Evolutionary conservation across 2,797 vertebrate genomes (phyloP).

Genomic region (Jordanella pulchra): DNA sequence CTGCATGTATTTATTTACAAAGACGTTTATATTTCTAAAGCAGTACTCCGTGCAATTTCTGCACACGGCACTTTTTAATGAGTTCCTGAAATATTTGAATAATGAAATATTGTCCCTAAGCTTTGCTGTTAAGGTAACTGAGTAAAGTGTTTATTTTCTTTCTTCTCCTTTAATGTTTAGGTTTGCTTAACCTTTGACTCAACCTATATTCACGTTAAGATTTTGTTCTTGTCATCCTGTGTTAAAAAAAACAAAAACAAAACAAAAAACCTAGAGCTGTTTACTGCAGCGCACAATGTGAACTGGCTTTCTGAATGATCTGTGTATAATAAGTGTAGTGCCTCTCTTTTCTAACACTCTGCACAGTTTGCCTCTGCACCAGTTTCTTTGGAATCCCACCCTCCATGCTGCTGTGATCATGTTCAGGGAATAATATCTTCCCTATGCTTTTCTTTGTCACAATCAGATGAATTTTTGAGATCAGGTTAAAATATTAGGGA

Average conservation of each 20-base stretch:
- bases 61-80: constrained; percentile 84
- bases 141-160: constrained; percentile 47
- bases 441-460: constrained; percentile 20
- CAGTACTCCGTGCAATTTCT: constrained; percentile 82
- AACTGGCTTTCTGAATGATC: constrained; percentile 63
- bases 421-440: constrained; percentile 44
- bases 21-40: constrained; percentile 83
- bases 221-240: background rate
- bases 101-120: constrained; percentile 42
- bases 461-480: constrained; percentile 36
- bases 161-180: constrained; percentile 34
- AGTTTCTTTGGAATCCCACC: constrained; percentile 65
- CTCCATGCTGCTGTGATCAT: constrained; percentile 63
- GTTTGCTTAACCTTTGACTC: constrained; percentile 33
- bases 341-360: constrained; percentile 75
- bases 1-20: constrained; percentile 83
- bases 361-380: constrained; percentile 61
- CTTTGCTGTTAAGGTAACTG: constrained; percentile 34
- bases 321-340: constrained; percentile 74
- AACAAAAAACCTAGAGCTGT: constrained; percentile 21
- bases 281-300: constrained; percentile 36
- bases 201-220: constrained; percentile 19
- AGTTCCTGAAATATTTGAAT: constrained; percentile 71
- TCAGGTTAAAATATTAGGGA: constrained; percentile 39
- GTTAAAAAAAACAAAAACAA: background rate